phyloP scores from a whole-genome alignment of 2,113 vertebrate species.

The Ictidomys tridecemlineatus region DNA sequence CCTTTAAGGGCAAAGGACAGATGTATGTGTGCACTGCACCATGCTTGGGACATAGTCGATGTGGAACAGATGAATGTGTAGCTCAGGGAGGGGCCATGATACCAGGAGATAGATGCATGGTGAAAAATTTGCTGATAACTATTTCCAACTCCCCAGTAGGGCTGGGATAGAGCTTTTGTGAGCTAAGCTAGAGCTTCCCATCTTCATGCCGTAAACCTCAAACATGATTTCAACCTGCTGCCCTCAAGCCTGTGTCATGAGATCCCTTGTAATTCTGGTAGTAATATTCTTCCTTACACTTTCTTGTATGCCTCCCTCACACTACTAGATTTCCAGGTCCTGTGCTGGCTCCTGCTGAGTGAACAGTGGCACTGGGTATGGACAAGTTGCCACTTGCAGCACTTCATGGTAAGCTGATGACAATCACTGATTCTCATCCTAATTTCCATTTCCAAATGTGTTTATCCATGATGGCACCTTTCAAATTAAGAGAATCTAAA shows the following conservation, averaged over 20 bases:
- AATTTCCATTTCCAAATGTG: constrained; percentile 60
- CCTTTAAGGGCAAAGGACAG: background rate
- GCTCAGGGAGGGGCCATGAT: background rate
- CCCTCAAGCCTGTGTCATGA: background rate
- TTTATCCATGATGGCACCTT: constrained; percentile 81
- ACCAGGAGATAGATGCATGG: background rate
- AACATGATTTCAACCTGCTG: background rate
- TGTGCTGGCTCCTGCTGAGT: constrained; percentile 56
- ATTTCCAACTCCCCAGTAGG: background rate
- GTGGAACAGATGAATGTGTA: background rate
- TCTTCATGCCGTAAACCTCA: background rate
- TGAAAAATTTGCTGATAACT: background rate
- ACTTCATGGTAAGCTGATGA: constrained; percentile 60
- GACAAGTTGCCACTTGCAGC: constrained; percentile 75
- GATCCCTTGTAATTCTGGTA: background rate
- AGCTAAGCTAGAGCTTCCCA: background rate
- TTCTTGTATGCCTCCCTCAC: constrained; percentile 74
- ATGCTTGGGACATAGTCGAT: background rate
- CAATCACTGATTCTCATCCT: constrained; percentile 73
- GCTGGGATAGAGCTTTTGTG: background rate
- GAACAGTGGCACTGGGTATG: constrained; percentile 1
- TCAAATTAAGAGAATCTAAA: constrained; percentile 52
- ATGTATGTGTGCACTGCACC: background rate
- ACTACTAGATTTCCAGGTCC: constrained; percentile 51
- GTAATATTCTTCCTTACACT: constrained; percentile 75